Percentiles rank a stretch among this genome's conserved stretches.
Evolutionary conservation across 2,113 vertebrate genomes (phyloP).

Genomic region (Plecturocebus donacophilus): DNA sequence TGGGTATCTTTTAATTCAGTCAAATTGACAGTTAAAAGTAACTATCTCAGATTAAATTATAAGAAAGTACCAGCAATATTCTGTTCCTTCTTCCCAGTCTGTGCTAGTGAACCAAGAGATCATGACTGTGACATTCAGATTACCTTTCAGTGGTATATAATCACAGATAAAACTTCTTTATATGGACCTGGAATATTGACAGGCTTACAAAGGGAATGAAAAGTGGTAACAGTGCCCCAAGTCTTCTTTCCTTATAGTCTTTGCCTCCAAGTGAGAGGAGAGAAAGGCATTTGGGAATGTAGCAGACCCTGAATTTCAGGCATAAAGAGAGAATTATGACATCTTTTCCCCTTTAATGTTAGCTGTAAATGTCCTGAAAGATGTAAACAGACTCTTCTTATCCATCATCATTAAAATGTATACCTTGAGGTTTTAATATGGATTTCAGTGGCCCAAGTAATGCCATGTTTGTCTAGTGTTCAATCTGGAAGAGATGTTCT

Average conservation of each 20-base stretch:
- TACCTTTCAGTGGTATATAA: neutral
- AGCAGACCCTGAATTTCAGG: neutral
- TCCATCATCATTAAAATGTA: neutral
- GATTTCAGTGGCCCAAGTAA: neutral
- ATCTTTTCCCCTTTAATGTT: neutral
- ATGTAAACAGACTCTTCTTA: neutral
- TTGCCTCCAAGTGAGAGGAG: neutral
- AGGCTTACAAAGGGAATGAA: neutral
- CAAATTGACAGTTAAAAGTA: neutral
- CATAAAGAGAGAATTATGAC: neutral
- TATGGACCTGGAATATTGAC: neutral
- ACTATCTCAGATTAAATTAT: neutral
- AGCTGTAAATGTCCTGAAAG: neutral
- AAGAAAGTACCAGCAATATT: neutral
- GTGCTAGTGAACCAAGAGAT: neutral
- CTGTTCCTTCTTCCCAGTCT: neutral
- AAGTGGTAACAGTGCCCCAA: neutral
- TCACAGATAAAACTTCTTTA: neutral
- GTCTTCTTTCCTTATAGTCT: neutral
- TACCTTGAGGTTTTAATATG: neutral
- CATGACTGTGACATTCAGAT: constrained; percentile 22
- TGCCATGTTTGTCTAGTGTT: neutral
- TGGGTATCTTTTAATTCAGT: neutral
- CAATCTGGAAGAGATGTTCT: neutral
- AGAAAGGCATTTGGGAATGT: neutral